Evolutionary conservation across 2,113 vertebrate species (phyloP).

Genomic region (Rhinichthys klamathensis): DNA sequence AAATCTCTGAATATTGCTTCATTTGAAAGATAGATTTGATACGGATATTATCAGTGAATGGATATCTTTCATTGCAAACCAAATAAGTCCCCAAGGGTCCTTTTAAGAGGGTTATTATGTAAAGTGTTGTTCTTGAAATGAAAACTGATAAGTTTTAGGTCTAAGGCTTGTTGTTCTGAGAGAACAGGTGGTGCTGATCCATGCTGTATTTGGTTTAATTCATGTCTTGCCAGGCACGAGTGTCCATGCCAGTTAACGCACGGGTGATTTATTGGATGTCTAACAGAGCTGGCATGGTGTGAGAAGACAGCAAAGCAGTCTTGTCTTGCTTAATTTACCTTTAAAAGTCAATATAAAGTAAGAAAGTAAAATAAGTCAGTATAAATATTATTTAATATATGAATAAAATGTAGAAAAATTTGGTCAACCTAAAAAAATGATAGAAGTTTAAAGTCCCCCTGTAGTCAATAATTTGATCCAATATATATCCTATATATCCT

Average conservation of each 20-base stretch:
- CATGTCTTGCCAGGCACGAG: slow-evolving; percentile 56
- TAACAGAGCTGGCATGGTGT: slow-evolving; percentile 40
- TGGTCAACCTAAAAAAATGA: too few species aligned
- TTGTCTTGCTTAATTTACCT: slow-evolving; percentile 1
- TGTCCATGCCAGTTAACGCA: slow-evolving; percentile 56
- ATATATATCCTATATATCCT: too few species aligned
- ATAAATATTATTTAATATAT: background rate
- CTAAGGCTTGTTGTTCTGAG: slow-evolving; percentile 39
- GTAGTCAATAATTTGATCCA: too few species aligned
- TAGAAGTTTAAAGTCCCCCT: too few species aligned
- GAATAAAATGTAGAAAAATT: background rate
- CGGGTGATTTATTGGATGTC: slow-evolving; percentile 54
- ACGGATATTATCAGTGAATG: background rate
- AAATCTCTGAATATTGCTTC: background rate
- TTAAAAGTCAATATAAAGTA: background rate
- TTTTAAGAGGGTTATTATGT: slow-evolving; percentile 27
- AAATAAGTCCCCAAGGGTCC: background rate
- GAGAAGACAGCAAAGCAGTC: slow-evolving; percentile 16
- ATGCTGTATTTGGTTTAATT: slow-evolving; percentile 54
- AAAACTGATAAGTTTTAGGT: slow-evolving; percentile 35
- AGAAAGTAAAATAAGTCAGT: background rate
- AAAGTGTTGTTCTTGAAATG: slow-evolving; percentile 34
- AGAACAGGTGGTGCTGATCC: slow-evolving; percentile 54
- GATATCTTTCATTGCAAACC: slow-evolving; percentile 15
- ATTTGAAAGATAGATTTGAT: slow-evolving; percentile 22